phyloP scores from a whole-genome alignment of 92 coral and sea anemone species.

The Zoanthus sansibaricus region DNA sequence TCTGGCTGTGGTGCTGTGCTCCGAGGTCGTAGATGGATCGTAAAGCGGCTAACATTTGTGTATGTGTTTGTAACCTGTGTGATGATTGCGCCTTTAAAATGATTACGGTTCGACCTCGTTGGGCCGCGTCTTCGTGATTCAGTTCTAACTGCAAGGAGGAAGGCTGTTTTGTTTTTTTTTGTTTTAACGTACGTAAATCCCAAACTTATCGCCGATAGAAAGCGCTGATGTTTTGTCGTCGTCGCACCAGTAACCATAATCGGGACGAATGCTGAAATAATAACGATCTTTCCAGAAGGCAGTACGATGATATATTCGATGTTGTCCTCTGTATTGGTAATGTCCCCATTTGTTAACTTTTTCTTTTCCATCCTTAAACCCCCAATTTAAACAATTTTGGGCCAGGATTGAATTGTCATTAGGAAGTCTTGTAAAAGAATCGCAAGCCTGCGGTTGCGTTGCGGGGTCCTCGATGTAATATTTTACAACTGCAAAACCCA shows the following conservation, averaged over 20 bases:
- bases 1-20: not conserved
- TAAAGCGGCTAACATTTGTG: not conserved
- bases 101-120: too few species aligned
- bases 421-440: constrained; percentile 73
- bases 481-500: constrained; percentile 63
- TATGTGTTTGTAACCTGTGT: too few species aligned
- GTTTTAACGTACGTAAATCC: constrained; percentile 17
- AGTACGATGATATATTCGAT: constrained; percentile 56
- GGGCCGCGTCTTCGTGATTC: too few species aligned
- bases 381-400: constrained; percentile 80
- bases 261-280: not conserved
- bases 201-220: constrained; percentile 25
- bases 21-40: not conserved
- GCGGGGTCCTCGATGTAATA: constrained; percentile 65
- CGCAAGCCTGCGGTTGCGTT: constrained; percentile 73
- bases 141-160: not conserved
- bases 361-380: constrained; percentile 37
- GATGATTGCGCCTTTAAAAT: too few species aligned
- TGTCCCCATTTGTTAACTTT: constrained; percentile 78
- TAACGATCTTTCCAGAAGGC: constrained; percentile 14
- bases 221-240: constrained; percentile 7
- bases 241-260: constrained; percentile 20
- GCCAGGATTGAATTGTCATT: constrained; percentile 80
- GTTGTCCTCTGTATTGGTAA: constrained; percentile 35
- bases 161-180: too few species aligned